A percentile compares a stretch with the other conserved stretches of the same genome.
phyloP scores from a whole-genome alignment of 2,888 invertebrate genomes.

The Clusia tigrina region DNA sequence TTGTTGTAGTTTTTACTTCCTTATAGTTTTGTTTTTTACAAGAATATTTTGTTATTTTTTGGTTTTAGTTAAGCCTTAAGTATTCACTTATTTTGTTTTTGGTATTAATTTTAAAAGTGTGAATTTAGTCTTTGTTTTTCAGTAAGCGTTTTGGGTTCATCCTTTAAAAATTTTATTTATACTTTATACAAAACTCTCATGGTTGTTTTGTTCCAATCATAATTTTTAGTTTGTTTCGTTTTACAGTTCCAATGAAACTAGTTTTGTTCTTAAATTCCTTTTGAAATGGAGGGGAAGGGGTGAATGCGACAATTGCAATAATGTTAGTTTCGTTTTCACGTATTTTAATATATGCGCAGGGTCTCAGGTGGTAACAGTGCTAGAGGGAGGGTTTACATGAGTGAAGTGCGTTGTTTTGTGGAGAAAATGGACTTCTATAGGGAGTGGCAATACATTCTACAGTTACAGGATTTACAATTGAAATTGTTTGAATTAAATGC shows the following conservation, averaged over 20 bases:
- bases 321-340: conserved; percentile 35
- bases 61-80: not conserved
- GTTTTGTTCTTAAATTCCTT: conserved; percentile 13
- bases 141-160: conserved; percentile 52
- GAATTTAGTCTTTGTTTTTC: conserved; percentile 60
- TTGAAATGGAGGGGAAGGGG: conserved; percentile 13
- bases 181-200: no score
- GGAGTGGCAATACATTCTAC: not conserved
- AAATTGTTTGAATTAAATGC: not conserved
- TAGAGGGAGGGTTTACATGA: no score
- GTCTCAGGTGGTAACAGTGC: no score
- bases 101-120: conserved; percentile 22
- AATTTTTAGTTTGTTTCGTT: conserved; percentile 3
- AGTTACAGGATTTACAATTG: not conserved
- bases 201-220: conserved; percentile 9
- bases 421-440: not conserved
- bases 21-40: not conserved
- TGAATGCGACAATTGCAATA: conserved; percentile 33
- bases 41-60: not conserved
- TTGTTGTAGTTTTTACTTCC: not conserved
- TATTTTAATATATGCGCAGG: not conserved
- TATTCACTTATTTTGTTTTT: conserved; percentile 29
- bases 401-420: no score
- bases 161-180: conserved; percentile 28
- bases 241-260: conserved; percentile 25